phyloP scores from a whole-genome alignment of 2,113 vertebrate genomes.

The Sebastes fasciatus region DNA sequence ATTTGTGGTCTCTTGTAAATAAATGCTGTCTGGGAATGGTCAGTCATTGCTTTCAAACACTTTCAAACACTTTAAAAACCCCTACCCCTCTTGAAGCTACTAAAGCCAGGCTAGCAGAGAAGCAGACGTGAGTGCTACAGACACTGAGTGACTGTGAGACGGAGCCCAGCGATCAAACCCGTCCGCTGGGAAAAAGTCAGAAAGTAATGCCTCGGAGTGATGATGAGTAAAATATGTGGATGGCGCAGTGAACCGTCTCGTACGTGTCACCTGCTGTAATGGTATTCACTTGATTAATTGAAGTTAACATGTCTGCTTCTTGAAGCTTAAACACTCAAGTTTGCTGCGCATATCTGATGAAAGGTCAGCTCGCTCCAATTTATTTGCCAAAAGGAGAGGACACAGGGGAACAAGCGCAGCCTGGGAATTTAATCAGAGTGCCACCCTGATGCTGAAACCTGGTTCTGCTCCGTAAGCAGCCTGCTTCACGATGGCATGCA shows the following conservation, averaged over 20 bases:
- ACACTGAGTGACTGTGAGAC: slow-evolving; percentile 11
- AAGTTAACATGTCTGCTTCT: slow-evolving; percentile 67
- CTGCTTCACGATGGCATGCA: slow-evolving; percentile 11
- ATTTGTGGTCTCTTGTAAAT: neutral
- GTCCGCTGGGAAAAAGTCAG: slow-evolving; percentile 29
- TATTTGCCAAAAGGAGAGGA: slow-evolving; percentile 72
- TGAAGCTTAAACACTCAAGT: slow-evolving; percentile 56
- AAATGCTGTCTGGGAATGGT: neutral
- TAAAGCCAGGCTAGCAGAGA: neutral
- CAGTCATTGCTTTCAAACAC: neutral
- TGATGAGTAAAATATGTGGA: slow-evolving; percentile 55
- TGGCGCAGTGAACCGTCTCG: slow-evolving; percentile 50
- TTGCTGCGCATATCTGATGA: slow-evolving; percentile 59
- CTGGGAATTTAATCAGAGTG: slow-evolving; percentile 61
- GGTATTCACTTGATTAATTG: slow-evolving; percentile 62
- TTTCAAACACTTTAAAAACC: neutral
- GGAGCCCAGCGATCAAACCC: slow-evolving; percentile 24
- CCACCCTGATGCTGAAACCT: slow-evolving; percentile 47
- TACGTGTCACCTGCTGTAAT: slow-evolving; percentile 59
- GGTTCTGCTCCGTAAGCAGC: slow-evolving; percentile 54
- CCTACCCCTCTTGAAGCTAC: neutral
- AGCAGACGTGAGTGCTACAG: slow-evolving; percentile 7
- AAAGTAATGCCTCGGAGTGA: slow-evolving; percentile 38
- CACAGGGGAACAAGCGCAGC: slow-evolving; percentile 42
- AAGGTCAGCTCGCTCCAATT: slow-evolving; percentile 75